Base-by-base conservation (phyloP, 2,888 invertebrate genomes). In the Hylaea fasciaria region DNA sequence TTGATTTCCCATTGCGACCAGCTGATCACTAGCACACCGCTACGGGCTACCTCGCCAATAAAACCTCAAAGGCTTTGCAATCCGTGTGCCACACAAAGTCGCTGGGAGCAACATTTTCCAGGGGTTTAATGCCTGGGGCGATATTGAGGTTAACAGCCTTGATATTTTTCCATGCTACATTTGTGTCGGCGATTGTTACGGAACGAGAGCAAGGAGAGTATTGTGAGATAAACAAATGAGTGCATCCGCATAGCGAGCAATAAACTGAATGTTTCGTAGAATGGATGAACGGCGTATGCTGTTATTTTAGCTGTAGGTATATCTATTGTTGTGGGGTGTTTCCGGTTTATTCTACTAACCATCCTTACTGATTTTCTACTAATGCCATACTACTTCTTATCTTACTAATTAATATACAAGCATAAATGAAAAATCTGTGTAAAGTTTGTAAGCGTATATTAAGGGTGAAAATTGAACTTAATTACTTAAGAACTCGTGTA, bases 191-290 rank as follows among this genome's bases (percentile, higher is more conserved):
- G 32, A 57, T 62, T 60, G 62, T 52, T 59, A 52, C 48, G 1
- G 14, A 55, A 61, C 55, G 46, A 60, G 40, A 54, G 52, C 64
- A 57, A 59, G 48, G 29, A 37, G 43, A 44, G 35, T 48, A 41
- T 43, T 55, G 60, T 53, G 40, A 52, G 56, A 66, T 55, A 61
- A 65, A 60, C 60, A 58, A 62, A 56, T 47, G 40, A 63, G 45
- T 64, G 60, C 62, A 60, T 64, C 64, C 57, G 65, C 65, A 46
- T 63, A 49, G 57, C 57, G 22, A 43, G 50, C 57, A 57, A 62
- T 64, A 63, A 62, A 63, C 57, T 55, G 52, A 47, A 41, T 46
- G 57, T 54, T 60, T 57, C 48, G 48, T 51, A 50, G 55, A 62
- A 68, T 58, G 56, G 50, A 52, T 9, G 32, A 9, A 32, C 48